phyloP scores from a whole-genome alignment of 2,797 vertebrate species.

The Anniella stebbinsi region DNA sequence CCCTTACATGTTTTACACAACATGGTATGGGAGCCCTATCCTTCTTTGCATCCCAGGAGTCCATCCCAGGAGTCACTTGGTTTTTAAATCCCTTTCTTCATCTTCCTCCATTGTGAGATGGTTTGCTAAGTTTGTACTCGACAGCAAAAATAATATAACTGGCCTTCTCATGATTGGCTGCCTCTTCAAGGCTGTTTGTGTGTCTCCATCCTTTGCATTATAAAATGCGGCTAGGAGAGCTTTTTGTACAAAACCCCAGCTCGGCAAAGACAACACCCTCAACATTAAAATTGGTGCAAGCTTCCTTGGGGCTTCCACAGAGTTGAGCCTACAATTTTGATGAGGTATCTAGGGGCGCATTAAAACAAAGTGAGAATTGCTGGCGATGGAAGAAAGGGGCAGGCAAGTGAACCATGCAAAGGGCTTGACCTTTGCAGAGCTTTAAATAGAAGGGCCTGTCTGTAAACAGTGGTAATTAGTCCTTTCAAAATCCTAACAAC shows the following conservation, averaged over 20 bases:
- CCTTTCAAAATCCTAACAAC: constrained; percentile 76
- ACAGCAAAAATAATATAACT: neutral
- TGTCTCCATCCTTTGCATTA: neutral
- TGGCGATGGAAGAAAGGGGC: neutral
- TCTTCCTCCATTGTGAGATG: neutral
- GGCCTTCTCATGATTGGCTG: neutral
- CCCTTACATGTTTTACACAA: neutral
- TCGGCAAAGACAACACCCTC: neutral
- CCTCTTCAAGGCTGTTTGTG: neutral
- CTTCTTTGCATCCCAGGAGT: neutral
- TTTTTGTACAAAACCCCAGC: no score
- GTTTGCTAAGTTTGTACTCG: neutral
- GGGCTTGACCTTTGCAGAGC: constrained; percentile 61
- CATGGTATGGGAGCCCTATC: neutral
- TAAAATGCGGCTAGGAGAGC: neutral
- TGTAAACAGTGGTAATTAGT: constrained; percentile 73
- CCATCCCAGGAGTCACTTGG: neutral
- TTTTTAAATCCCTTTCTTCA: neutral
- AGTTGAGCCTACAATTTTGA: constrained; percentile 12
- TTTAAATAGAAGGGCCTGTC: constrained; percentile 56
- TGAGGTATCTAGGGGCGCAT: neutral
- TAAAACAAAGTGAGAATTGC: constrained; percentile 14
- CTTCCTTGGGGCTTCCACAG: neutral
- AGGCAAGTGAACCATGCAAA: constrained; percentile 31
- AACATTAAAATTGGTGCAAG: neutral